A percentile compares a stretch with the other conserved stretches of the same genome.
phyloP scores from a whole-genome alignment of 1,140 invertebrate genomes.

The Coenobita brevimanus region DNA sequence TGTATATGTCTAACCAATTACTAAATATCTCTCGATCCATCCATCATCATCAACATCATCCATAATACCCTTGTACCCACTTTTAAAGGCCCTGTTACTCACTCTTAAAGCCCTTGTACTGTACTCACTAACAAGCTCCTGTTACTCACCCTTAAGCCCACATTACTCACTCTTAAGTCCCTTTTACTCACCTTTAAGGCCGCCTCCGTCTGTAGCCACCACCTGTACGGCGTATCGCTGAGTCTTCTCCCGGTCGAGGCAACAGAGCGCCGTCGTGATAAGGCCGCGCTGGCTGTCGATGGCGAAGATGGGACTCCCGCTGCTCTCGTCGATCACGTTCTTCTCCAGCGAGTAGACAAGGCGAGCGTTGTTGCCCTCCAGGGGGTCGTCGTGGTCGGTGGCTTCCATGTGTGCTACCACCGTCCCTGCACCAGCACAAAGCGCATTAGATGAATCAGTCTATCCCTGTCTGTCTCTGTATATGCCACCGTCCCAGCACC shows the following conservation, averaged over 20 bases:
- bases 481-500: no score
- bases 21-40: no score
- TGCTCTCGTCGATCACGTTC: constrained; percentile 74
- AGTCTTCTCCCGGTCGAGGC: constrained; percentile 74
- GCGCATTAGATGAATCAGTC: no score
- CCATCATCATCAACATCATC: no score
- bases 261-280: constrained; percentile 73
- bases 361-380: constrained; percentile 72
- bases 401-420: constrained; percentile 75
- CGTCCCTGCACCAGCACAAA: constrained; percentile 33
- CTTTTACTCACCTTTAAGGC: constrained; percentile 66
- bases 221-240: constrained; percentile 75
- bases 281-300: constrained; percentile 73
- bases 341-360: constrained; percentile 74
- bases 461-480: no score
- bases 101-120: neutral
- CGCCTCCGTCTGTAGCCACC: constrained; percentile 71
- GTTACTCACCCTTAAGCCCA: neutral
- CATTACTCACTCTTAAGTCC: no score
- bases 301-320: constrained; percentile 73
- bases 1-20: no score
- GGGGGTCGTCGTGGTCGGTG: constrained; percentile 75
- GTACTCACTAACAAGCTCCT: neutral
- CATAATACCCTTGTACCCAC: no score
- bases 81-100: no score